phyloP scores from a whole-genome alignment of 2,797 vertebrate species.

The Sebastes ruberrimus region DNA sequence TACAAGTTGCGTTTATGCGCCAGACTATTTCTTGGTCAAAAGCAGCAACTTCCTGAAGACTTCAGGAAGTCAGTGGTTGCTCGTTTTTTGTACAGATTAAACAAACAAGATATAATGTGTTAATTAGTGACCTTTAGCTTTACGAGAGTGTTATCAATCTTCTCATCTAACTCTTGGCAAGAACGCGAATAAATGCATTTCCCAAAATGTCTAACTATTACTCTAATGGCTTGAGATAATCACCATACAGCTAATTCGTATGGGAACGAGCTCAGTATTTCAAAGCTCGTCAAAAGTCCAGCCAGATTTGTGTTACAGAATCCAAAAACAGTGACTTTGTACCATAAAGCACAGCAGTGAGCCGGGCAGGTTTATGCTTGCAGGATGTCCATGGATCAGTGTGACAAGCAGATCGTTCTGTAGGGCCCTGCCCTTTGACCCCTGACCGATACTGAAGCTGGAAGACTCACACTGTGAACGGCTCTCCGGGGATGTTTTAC shows the following conservation, averaged over 20 bases:
- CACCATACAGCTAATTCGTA: background rate
- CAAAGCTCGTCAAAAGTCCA: background rate
- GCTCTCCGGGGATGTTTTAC: conserved; percentile 59
- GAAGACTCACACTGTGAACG: conserved; percentile 63
- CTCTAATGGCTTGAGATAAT: background rate
- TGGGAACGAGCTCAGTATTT: background rate
- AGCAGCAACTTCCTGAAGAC: background rate
- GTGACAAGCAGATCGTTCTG: conserved; percentile 55
- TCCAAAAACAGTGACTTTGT: background rate
- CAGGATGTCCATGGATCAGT: conserved; percentile 44
- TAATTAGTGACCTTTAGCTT: background rate
- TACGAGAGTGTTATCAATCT: background rate
- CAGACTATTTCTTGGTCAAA: background rate
- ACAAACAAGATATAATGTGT: background rate
- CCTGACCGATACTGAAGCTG: conserved; percentile 57
- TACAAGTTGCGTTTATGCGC: background rate
- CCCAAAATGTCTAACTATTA: background rate
- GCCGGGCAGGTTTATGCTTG: conserved; percentile 33
- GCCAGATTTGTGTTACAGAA: background rate
- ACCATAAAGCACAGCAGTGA: conserved; percentile 24
- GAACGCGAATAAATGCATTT: background rate
- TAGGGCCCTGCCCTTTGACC: conserved; percentile 62
- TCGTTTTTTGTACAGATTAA: background rate
- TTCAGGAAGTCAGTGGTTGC: background rate
- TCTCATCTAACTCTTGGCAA: background rate